Evolutionary conservation across 2,888 invertebrate genomes (phyloP).

Genomic region (Hypolimnas misippus): DNA sequence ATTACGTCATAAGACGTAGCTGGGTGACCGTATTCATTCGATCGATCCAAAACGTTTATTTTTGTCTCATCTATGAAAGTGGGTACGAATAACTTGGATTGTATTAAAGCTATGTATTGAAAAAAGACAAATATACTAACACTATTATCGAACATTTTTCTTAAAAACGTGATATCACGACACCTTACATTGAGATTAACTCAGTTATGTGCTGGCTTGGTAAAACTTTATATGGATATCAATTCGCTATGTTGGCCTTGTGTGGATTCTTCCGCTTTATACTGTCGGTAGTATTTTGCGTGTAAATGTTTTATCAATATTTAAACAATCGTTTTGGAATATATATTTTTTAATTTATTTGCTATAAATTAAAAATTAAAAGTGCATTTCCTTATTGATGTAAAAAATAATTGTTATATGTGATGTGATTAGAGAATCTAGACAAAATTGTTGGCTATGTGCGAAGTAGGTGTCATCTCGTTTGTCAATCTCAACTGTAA

Average conservation of each 20-base stretch:
- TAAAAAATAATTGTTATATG: background rate
- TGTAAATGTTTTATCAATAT: background rate
- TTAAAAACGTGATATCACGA: background rate
- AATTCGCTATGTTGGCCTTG: background rate
- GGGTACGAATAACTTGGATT: background rate
- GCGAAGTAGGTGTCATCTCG: no score
- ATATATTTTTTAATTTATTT: background rate
- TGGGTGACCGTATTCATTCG: slow-evolving; percentile 58
- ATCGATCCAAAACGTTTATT: slow-evolving; percentile 63
- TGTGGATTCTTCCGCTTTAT: background rate
- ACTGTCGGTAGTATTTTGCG: background rate
- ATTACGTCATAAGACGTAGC: slow-evolving; percentile 51
- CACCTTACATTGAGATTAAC: background rate
- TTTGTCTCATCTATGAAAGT: slow-evolving; percentile 47
- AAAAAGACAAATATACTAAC: background rate
- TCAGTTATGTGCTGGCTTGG: background rate
- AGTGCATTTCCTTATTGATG: no score
- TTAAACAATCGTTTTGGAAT: background rate
- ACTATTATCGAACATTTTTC: background rate
- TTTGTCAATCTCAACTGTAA: no score
- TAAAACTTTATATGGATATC: background rate
- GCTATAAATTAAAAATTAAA: background rate
- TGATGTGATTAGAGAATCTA: background rate
- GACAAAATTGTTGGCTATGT: no score
- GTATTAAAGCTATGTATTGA: background rate